Evolutionary conservation across 1,140 invertebrate genomes (phyloP).

Genomic region (Mesaphorura yosii): DNA sequence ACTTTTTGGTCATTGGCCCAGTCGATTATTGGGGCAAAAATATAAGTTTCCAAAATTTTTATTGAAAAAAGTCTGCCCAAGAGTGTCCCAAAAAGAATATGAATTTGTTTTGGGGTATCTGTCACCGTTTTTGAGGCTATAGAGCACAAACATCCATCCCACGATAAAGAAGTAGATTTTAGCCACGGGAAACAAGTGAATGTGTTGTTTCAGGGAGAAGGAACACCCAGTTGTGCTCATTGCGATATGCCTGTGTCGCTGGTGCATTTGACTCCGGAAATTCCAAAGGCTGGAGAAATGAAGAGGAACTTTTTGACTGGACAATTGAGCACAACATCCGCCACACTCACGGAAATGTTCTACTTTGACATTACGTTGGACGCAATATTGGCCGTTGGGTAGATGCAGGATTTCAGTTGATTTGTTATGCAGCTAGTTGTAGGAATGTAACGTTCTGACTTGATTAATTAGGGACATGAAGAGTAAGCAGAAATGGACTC

Average conservation of each 20-base stretch:
- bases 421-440: neutral
- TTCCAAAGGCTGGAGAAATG: conserved; percentile 44
- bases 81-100: too few species aligned
- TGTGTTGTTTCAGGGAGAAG: conserved; percentile 41
- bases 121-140: too few species aligned
- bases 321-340: conserved; percentile 50
- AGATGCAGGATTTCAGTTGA: conserved; percentile 32
- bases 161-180: neutral
- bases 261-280: conserved; percentile 50
- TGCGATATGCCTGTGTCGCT: conserved; percentile 54
- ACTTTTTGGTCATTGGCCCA: too few species aligned
- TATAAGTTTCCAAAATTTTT: too few species aligned
- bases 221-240: conserved; percentile 48
- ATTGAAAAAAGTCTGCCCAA: too few species aligned
- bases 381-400: conserved; percentile 61
- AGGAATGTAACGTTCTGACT: neutral
- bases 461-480: neutral
- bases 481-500: neutral
- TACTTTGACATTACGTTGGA: conserved; percentile 69
- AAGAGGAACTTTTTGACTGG: conserved; percentile 38
- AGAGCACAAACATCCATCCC: too few species aligned
- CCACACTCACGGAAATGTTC: conserved; percentile 53
- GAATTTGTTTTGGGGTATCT: too few species aligned
- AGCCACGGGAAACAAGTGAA: neutral
- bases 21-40: too few species aligned